Evolutionary conservation across 2,888 invertebrate species (phyloP).

Genomic region (Pheosia gnoma): DNA sequence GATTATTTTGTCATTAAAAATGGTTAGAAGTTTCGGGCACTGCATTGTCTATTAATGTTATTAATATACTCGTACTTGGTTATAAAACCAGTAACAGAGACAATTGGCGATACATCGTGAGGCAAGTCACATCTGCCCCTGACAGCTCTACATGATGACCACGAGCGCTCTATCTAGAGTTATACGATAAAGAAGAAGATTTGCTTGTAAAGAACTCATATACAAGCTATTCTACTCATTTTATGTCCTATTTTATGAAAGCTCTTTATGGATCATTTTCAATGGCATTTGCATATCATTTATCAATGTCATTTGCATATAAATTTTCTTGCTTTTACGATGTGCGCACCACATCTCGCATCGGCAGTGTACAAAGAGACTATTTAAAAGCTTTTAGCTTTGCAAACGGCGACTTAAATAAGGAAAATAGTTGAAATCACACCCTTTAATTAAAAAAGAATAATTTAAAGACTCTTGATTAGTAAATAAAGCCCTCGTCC

Average conservation of each 20-base stretch:
- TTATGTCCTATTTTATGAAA: not conserved
- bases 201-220: not conserved
- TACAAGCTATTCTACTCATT: not conserved
- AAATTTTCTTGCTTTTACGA: not conserved
- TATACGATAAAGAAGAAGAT: not conserved
- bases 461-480: no score
- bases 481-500: no score
- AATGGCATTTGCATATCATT: not conserved
- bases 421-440: not conserved
- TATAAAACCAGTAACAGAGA: no score
- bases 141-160: no score
- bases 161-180: no score
- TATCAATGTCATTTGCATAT: not conserved
- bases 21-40: no score
- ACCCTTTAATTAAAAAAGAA: no score
- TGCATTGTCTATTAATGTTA: no score
- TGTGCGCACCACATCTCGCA: not conserved
- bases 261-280: conserved; percentile 1
- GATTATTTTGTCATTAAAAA: no score
- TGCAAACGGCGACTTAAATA: not conserved
- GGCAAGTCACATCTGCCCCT: no score
- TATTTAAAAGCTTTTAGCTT: not conserved
- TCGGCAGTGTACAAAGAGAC: not conserved
- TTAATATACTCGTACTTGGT: no score
- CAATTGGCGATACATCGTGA: no score